A percentile compares a stretch with the other conserved stretches of the same genome.
Conservation (phyloP, 2,797 vertebrate genomes). For the Vultur gryphus region DNA sequence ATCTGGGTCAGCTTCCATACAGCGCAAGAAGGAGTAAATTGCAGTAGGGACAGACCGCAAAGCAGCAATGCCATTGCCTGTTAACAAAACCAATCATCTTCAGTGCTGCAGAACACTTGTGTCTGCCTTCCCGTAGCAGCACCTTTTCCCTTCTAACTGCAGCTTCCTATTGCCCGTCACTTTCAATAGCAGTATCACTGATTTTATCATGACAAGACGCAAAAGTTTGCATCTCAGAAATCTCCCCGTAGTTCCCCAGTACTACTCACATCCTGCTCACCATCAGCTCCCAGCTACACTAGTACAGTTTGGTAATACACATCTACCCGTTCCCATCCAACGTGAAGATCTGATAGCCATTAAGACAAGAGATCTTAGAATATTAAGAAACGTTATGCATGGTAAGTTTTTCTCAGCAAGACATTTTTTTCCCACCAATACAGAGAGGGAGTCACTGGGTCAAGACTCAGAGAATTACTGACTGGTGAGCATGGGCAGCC, state of each 20-base stretch:
- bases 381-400: background rate
- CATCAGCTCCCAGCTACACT: background rate
- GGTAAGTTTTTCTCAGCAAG: background rate
- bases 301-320: background rate
- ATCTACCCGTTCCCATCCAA: background rate
- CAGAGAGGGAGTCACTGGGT: background rate
- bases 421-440: background rate
- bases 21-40: conserved; percentile 95
- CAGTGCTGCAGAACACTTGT: background rate
- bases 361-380: background rate
- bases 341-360: background rate
- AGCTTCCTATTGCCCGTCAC: background rate
- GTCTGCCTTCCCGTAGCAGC: background rate
- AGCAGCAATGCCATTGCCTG: conserved; percentile 94
- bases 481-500: background rate
- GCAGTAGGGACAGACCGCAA: conserved; percentile 95
- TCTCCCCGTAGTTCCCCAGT: background rate
- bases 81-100: background rate
- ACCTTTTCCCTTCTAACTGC: background rate
- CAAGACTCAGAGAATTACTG: background rate
- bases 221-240: background rate
- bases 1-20: conserved; percentile 86
- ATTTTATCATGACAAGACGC: background rate
- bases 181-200: rapidly evolving
- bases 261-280: background rate